Percentiles rank a stretch among this genome's conserved stretches.
Evolutionary conservation across 2,888 invertebrate species (phyloP).

Genomic region (Drosophila bunnanda): DNA sequence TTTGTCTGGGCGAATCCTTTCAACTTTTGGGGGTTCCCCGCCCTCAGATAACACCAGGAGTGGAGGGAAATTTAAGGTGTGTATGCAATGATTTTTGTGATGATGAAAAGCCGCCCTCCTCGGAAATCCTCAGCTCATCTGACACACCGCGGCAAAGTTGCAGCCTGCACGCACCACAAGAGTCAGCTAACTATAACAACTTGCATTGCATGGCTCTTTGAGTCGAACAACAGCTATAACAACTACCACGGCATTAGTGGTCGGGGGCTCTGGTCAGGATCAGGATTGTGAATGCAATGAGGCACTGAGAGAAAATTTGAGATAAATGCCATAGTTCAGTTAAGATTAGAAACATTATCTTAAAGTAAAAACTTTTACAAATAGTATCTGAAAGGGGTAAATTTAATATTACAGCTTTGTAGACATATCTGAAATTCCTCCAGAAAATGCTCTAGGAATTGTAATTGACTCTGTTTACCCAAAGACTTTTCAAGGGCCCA

Average conservation of each 20-base stretch:
- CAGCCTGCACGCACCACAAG: slow-evolving; percentile 60
- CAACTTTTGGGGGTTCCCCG: slow-evolving; percentile 16
- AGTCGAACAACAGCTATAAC: slow-evolving; percentile 66
- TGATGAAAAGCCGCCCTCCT: slow-evolving; percentile 6
- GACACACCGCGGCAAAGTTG: slow-evolving; percentile 46
- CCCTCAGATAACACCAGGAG: background rate
- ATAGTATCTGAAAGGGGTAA: background rate
- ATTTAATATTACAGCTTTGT: background rate
- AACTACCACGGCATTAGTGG: slow-evolving; percentile 68
- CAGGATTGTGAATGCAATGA: background rate
- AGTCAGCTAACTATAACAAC: slow-evolving; percentile 56
- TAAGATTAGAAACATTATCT: background rate
- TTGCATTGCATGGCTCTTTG: slow-evolving; percentile 53
- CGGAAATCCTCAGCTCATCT: slow-evolving; percentile 12
- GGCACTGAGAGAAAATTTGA: slow-evolving; percentile 19
- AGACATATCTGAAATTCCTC: background rate
- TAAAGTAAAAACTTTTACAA: too few species aligned
- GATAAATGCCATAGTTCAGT: too few species aligned
- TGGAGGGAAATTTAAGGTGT: slow-evolving; percentile 7
- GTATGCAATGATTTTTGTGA: slow-evolving; percentile 8
- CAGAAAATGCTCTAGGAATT: background rate
- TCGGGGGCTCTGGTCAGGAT: slow-evolving; percentile 18
- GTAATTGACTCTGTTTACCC: accelerated
- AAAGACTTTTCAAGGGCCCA: background rate
- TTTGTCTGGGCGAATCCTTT: slow-evolving; percentile 37